phyloP scores from a whole-genome alignment of 2,113 vertebrate species.

The Malaclemys terrapin region DNA sequence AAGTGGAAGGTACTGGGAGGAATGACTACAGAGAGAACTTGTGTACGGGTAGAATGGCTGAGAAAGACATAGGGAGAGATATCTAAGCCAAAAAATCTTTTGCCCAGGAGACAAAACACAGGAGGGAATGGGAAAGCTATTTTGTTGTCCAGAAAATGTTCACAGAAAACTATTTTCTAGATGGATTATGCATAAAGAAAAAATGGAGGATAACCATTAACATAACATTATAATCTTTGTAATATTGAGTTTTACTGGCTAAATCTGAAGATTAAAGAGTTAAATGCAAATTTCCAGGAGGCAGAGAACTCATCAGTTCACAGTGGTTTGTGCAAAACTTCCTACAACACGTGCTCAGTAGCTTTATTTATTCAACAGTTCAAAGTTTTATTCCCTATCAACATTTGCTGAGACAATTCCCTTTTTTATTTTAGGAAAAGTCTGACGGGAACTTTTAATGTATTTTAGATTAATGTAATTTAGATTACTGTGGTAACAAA shows the following conservation, averaged over 20 bases:
- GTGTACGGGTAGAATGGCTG: not conserved
- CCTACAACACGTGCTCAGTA: fast-evolving
- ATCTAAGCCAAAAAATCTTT: not conserved
- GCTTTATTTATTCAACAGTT: conserved; percentile 44
- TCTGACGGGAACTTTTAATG: conserved; percentile 33
- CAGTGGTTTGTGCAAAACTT: conserved; percentile 7
- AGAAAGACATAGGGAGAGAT: not conserved
- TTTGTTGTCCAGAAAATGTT: not conserved
- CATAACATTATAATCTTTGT: not conserved
- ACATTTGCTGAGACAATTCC: not conserved
- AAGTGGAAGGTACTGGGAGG: not conserved
- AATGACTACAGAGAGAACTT: not conserved
- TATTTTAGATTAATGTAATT: not conserved
- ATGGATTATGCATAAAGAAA: not conserved
- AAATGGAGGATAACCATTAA: not conserved
- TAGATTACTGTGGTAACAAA: conserved; percentile 24
- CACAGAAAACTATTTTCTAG: not conserved
- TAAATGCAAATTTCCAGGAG: not conserved
- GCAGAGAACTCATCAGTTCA: not conserved
- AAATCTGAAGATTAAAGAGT: not conserved
- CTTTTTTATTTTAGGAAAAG: conserved; percentile 31
- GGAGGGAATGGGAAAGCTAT: not conserved
- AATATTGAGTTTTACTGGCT: not conserved
- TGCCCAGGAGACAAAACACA: not conserved
- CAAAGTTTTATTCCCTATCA: conserved; percentile 28